Base-by-base conservation (phyloP, 2,113 vertebrate species). In the Amazona vittata region DNA sequence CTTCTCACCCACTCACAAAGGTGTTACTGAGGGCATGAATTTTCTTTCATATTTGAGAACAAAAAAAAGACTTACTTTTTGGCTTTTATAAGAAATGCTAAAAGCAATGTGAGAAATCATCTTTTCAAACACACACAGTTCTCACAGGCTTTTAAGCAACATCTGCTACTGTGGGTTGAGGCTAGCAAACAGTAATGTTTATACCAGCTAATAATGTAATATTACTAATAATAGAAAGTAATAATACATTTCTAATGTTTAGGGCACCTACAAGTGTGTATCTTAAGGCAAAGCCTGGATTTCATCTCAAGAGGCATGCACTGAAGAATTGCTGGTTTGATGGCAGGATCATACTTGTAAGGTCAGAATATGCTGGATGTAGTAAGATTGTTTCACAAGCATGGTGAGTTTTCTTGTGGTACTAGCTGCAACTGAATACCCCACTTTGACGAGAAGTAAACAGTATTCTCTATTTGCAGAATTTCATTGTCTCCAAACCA, bases 1-100 rank as follows among this genome's bases (percentile, higher is more conserved):
- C 86, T 97, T 96, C 79, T 95, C 41, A 63, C 71, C 55, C 69
- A 91, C 59, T 73, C 49, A 78, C 41, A 86, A 68, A 95, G 90
- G 93, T 96, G 76, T 94, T 92, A 94, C 69, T 93, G 64, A 93
- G 86, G 62, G 44, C 86, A 94, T n/a, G 52, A 86, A 68, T 82
- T 95, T 83, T 67, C 57, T 91, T 96, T 97, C 53, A 69, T 74
- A 83, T 95, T 82, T 94, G 63, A 25, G 46, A 96, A 95, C 24
- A 93, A 94, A 96, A 90, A 90, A 37, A 64, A 91, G 82, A 59
- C 24, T 68, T 87, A 26, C 77, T 91, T 93, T 84, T 73, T 86
- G 22, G 59, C 25, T 79, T 91, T 91, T 81, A 57, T 11, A 77
- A 91, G 44, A 93, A 94, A 87, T 85, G 26, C 39, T 49, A 55